Conservation (phyloP, 2,113 vertebrate genomes). For the Peromyscus maniculatus region DNA sequence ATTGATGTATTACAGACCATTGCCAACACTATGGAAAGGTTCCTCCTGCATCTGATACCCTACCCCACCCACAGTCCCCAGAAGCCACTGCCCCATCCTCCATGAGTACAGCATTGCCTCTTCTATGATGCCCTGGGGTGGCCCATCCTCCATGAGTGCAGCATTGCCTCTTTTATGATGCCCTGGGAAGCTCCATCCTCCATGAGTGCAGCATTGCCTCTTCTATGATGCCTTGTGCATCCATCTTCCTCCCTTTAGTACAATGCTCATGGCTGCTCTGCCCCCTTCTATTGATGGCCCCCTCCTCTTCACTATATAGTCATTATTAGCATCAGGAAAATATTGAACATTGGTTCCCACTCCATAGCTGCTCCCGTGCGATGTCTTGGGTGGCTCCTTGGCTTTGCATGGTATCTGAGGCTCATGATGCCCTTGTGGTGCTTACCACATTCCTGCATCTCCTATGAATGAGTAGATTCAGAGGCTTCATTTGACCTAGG, state of each 20-base stretch:
- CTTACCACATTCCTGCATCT: background rate
- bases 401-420: background rate
- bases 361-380: background rate
- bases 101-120: background rate
- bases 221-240: background rate
- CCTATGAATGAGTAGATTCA: background rate
- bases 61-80: too few relatives aligned
- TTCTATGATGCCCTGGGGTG: background rate
- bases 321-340: background rate
- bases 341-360: background rate
- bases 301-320: accelerated
- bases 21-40: background rate
- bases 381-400: background rate
- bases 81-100: background rate
- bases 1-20: background rate
- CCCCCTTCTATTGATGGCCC: accelerated
- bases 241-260: background rate
- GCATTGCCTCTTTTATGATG: background rate
- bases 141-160: background rate
- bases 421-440: background rate
- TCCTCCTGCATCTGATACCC: background rate
- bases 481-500: background rate
- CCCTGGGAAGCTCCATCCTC: too few relatives aligned
- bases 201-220: background rate
- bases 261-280: accelerated